Conservation (phyloP, 2,888 invertebrate genomes). For the Microplitis deprimator region DNA sequence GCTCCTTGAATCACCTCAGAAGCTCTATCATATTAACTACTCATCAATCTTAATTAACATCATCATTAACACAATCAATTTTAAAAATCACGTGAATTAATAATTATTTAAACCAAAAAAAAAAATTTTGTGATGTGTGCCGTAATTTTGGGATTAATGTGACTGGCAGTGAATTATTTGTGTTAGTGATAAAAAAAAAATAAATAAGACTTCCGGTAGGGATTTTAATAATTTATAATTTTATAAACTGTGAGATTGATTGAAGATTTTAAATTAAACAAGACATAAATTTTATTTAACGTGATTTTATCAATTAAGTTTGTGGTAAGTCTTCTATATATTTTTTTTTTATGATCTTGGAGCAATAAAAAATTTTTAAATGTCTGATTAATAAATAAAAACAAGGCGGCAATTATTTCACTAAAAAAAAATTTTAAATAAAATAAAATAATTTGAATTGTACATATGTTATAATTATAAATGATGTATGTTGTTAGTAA, state of each 20-base stretch:
- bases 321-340: background rate
- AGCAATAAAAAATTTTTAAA: background rate
- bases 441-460: too few relatives aligned
- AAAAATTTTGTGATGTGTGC: background rate
- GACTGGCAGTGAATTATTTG: background rate
- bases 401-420: too few relatives aligned
- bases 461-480: too few relatives aligned
- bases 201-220: background rate
- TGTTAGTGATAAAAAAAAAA: background rate
- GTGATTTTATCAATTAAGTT: background rate
- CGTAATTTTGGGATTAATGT: background rate
- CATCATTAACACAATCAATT: background rate
- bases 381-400: too few relatives aligned
- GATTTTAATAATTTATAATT: background rate
- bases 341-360: background rate
- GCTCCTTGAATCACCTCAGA: conserved; percentile 49
- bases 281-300: background rate
- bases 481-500: background rate
- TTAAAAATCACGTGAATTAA: background rate
- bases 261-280: background rate
- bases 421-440: too few relatives aligned
- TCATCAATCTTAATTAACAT: conserved; percentile 9
- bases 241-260: background rate
- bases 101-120: background rate
- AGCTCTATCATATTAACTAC: conserved; percentile 36